These are phyloP conservation scores for Enteromius anoplus DNA, from an alignment of 2,797 vertebrate genomes.

Conservation along the genomic window DNA sequence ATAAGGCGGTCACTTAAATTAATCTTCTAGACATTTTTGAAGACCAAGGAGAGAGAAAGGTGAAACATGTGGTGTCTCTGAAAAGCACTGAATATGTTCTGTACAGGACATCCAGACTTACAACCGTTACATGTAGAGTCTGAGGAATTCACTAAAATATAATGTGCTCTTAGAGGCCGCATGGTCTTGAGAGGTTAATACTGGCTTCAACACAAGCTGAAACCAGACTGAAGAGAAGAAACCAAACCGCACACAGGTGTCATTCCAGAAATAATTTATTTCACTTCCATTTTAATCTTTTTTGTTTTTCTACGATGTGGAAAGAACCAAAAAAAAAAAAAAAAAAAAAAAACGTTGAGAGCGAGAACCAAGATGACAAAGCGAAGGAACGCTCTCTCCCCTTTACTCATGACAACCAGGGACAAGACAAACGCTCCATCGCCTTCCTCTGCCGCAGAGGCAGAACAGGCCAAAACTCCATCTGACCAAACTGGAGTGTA, in stretches of 20 bases:
- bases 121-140: too few relatives aligned
- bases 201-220: background rate
- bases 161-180: too few relatives aligned
- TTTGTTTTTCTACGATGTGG: constrained; percentile 81
- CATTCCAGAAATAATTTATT: constrained; percentile 73
- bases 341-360: constrained; percentile 71
- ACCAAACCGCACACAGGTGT: constrained; percentile 32
- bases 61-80: too few relatives aligned
- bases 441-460: constrained; percentile 57
- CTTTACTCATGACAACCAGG: constrained; percentile 45
- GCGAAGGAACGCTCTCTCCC: constrained; percentile 67
- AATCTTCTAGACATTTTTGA: too few relatives aligned
- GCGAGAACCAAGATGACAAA: constrained; percentile 80
- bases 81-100: too few relatives aligned
- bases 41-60: too few relatives aligned
- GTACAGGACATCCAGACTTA: too few relatives aligned
- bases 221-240: background rate
- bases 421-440: constrained; percentile 49
- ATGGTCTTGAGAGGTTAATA: too few relatives aligned
- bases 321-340: constrained; percentile 74
- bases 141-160: too few relatives aligned
- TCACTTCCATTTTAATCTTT: constrained; percentile 82
- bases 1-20: too few relatives aligned
- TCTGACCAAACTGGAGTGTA: constrained; percentile 46
- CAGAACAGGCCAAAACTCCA: constrained; percentile 38